Evolutionary conservation across 2,113 vertebrate genomes (phyloP), one percentile per base, ranked within the genome.

Genomic region (Pleuronectes platessa): DNA sequence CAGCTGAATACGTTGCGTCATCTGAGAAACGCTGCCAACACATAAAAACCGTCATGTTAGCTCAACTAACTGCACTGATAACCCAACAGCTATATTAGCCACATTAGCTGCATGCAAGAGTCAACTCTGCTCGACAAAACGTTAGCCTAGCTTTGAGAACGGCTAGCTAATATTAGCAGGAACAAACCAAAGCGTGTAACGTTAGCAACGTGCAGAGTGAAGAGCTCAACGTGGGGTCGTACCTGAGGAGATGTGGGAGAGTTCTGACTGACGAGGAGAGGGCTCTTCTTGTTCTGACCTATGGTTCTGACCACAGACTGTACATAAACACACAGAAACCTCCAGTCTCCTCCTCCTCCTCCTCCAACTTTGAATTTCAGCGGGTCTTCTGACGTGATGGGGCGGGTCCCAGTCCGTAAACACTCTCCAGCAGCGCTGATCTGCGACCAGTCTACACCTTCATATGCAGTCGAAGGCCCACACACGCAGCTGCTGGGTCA

Each of bases 321-420:
- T 31, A 6, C 40, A 42, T 42, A 11, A 42, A 42, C 40, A 13
- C 12, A 42, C 3, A 42, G 40, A 42, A 1, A 53, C 23, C 31
- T 62, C 49, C n/a, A 23, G 62, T 67, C 69, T 73, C 77, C 82
- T 81, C 82, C 69, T 73, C 77, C 82, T 81, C 82, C 76, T 85
- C 73, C 78, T 85, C 58, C 53, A 90, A 90, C 82, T 94, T 94
- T 92, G 91, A 94, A 94, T 93, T 94, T 94, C 87, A 89, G 91
- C 93, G 93, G 88, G 88, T 76, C 66, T 64, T 79, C 54, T 66
- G 85, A 84, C 85, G 81, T 67, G 0, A 35, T 55, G 20, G 3
- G 51, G 45, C 40, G 40, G 40, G 40, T 42, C 45, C 17, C 15
- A 49, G 45, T 3, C 15, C 20, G 2, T 20, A 78, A 58, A 14